These are phyloP conservation scores for Myopa testacea DNA, from an alignment of 2,888 invertebrate species.

Conservation along the genomic window DNA sequence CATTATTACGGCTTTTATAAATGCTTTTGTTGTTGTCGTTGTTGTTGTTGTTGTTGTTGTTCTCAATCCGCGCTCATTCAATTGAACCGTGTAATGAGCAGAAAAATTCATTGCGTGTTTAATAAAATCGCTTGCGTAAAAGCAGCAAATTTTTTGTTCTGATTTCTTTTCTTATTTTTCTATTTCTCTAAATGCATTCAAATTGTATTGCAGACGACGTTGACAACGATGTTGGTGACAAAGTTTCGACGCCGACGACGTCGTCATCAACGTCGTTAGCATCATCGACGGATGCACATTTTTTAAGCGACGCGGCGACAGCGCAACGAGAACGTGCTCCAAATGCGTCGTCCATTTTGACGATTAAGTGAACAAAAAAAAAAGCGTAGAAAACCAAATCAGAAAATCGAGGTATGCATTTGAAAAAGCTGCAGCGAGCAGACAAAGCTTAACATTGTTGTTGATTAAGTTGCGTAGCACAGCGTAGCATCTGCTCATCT, in stretches of 20 bases:
- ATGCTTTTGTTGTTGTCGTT: not conserved
- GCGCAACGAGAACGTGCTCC: constrained; percentile 15
- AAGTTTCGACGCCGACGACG: not conserved
- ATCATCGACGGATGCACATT: constrained; percentile 11
- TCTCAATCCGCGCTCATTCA: constrained; percentile 21
- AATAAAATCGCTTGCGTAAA: constrained; percentile 14
- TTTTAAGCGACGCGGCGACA: constrained; percentile 5
- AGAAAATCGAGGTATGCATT: not conserved
- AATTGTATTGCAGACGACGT: constrained; percentile 11
- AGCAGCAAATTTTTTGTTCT: constrained; percentile 6
- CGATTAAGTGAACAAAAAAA: constrained; percentile 44
- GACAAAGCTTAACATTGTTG: no score
- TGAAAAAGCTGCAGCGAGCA: not conserved
- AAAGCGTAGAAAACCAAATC: not conserved
- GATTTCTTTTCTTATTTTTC: not conserved
- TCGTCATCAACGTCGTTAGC: not conserved
- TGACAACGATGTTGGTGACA: constrained; percentile 24
- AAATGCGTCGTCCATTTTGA: constrained; percentile 45
- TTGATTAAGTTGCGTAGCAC: no score
- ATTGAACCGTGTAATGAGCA: constrained; percentile 32
- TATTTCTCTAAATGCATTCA: constrained; percentile 3
- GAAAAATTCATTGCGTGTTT: constrained; percentile 24
- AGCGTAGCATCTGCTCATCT: no score
- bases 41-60: not conserved
- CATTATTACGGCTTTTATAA: not conserved